Evolutionary conservation across 2,113 vertebrate genomes (phyloP), one percentile per base, ranked within the genome.

Genomic region (Alligator mississippiensis): DNA sequence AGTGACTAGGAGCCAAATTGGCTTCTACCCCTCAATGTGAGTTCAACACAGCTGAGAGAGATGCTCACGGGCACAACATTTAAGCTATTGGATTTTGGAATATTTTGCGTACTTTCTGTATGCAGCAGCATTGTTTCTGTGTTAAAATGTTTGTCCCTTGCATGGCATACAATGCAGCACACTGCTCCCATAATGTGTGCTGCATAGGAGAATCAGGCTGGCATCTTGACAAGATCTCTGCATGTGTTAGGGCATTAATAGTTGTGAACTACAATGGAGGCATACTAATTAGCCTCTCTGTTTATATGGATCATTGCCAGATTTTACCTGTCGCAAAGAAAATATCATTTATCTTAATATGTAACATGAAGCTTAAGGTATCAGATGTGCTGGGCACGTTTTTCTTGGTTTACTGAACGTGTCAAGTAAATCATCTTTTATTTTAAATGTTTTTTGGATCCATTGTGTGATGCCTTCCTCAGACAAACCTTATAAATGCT

Each of bases 281-380:
- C 80, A 22, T 55, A 62, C 17, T 82, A 94, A 96, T 95, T 95
- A 96, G 85, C 94, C 88, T 77, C 68, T 72, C 77, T 81, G 17
- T 1, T 89, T 96, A 94, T 82, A 81, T 84, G 91, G 95, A 82
- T 95, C 95, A 85, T 30, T 93, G 75, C 77, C 75, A 90, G 47
- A 91, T 93, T 82, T 77, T 61, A 77, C 12, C 30, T 70, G 90
- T 77, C 91, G 88, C 70, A 78, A 90, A 90, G 70, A 94, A 64
- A 0, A 0, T 78, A 94, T 91, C 83, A 85, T 75, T 91, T 85
- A 88, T 74, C 68, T 91, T 90, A 92, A 94, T 90, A 84, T 82
- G 75, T 77, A 89, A 58, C 28, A 85, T 81, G 77, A 90, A 95
- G 75, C 88, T 93, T 90, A 80, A 85, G 75, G 82, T 79, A 87